Base-by-base conservation (phyloP, 1,140 invertebrate species). In the Megathymus violae region DNA sequence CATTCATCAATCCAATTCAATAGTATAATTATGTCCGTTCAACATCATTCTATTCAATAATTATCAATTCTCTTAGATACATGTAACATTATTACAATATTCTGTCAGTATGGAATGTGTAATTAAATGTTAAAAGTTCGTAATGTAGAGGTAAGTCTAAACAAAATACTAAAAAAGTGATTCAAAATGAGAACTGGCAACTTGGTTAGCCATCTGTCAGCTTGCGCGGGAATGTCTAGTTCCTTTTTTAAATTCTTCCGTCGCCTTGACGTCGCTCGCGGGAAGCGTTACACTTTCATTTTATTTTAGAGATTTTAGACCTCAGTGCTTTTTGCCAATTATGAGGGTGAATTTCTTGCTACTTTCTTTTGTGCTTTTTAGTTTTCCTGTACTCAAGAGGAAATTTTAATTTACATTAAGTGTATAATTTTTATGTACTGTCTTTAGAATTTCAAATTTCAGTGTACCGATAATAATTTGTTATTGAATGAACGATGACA, bases 171-270 rank as follows among this genome's bases (percentile, higher is more conserved):
- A 36, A 2, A 10, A 43, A 43, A 31, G 25, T 14, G 41, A 10
- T 19, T 41, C 15, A 31, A 27, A 56, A 43, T 10, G 25, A 13
- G 43, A 43, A 56, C 52, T 56, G n/a, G 52, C 52, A 56, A 56
- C 52, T 25, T 22, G 15, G 11, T 25, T 22, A 27, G 11, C 15
- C 52, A 56, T 58, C 52, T 58, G 52, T 44, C 52, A 58, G 52
- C 52, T 44, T 44, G 40, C 52, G 52, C 52, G 52, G 40, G 40
- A 58, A 58, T 17, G 38, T 56, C 25, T 43, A 44, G 52, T 58
- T 58, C 15, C 52, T 58, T 58, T 58, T 58, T 58, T 58, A 58
- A 58, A 58, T 58, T 58, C 52, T 56, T 56, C 40, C 40, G 40
- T 4, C 22, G 22, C n/a, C 52, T 13, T 56, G 52, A 44, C 52